Evolutionary conservation across 2,888 invertebrate species (phyloP).

Genomic region (Muschampia plurimacula): DNA sequence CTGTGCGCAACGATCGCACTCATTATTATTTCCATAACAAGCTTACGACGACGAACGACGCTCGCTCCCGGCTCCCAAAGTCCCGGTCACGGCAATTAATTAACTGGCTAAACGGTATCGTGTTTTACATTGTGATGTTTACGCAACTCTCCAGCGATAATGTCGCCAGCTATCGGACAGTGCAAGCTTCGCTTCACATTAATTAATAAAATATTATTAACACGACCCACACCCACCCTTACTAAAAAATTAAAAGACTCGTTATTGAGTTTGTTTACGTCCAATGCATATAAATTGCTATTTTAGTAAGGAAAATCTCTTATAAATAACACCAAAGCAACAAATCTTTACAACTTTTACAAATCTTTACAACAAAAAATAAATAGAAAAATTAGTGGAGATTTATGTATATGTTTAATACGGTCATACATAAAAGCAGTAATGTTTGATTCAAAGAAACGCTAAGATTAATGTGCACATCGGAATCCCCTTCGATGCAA

Average conservation of each 20-base stretch:
- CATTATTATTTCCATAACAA: slow-evolving; percentile 83
- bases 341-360: neutral
- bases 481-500: slow-evolving; percentile 58
- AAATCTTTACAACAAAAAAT: too few species aligned
- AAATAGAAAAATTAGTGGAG: too few species aligned
- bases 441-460: slow-evolving; percentile 28
- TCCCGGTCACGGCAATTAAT: slow-evolving; percentile 81
- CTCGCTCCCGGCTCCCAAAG: slow-evolving; percentile 57
- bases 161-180: slow-evolving; percentile 76
- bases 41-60: slow-evolving; percentile 68
- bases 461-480: slow-evolving; percentile 58
- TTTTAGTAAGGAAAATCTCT: slow-evolving; percentile 64
- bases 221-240: slow-evolving; percentile 64
- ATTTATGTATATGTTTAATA: neutral
- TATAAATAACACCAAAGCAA: slow-evolving; percentile 12
- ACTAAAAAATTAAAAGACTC: slow-evolving; percentile 80
- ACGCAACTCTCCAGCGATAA: slow-evolving; percentile 80
- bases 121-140: slow-evolving; percentile 84
- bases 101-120: slow-evolving; percentile 83
- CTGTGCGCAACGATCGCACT: slow-evolving; percentile 64
- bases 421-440: slow-evolving; percentile 1
- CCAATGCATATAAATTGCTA: slow-evolving; percentile 77
- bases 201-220: slow-evolving; percentile 80
- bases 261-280: slow-evolving; percentile 73
- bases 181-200: slow-evolving; percentile 69